Evolutionary conservation across 2,797 vertebrate species (phyloP).

Genomic region (Heterohyrax brucei): DNA sequence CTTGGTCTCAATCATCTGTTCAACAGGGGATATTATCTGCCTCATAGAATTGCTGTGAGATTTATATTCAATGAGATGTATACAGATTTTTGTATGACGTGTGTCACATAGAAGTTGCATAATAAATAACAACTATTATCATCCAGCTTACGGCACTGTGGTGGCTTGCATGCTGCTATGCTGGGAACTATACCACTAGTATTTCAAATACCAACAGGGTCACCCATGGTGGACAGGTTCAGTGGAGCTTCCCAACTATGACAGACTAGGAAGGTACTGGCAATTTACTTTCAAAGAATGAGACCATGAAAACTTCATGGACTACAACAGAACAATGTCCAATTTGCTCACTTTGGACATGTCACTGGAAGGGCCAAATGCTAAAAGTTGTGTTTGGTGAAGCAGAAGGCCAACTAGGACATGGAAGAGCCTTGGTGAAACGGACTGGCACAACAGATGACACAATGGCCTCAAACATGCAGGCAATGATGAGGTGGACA

Average conservation of each 20-base stretch:
- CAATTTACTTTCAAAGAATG: background rate
- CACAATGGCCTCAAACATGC: no score
- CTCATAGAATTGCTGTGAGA: background rate
- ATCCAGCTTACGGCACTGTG: background rate
- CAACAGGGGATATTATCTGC: no score
- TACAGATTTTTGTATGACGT: background rate
- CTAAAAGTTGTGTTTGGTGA: background rate
- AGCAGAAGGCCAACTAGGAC: background rate
- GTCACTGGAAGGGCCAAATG: background rate
- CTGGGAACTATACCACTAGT: background rate
- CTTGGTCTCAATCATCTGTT: background rate
- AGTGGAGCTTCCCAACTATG: background rate
- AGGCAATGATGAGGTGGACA: no score
- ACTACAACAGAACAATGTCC: background rate
- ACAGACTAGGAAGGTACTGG: background rate
- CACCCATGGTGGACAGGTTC: background rate
- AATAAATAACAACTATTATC: background rate
- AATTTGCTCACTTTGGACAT: background rate
- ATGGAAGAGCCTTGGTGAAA: background rate
- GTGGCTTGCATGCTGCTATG: background rate
- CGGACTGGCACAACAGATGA: background rate
- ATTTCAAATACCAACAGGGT: background rate
- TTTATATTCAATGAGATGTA: background rate
- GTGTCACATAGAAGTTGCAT: background rate
- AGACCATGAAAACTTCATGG: background rate